A percentile compares a stretch with the other conserved stretches of the same genome.
These are phyloP conservation scores for Thalpophila matura DNA, from an alignment of 2,888 invertebrate species.

Conservation along the genomic window DNA sequence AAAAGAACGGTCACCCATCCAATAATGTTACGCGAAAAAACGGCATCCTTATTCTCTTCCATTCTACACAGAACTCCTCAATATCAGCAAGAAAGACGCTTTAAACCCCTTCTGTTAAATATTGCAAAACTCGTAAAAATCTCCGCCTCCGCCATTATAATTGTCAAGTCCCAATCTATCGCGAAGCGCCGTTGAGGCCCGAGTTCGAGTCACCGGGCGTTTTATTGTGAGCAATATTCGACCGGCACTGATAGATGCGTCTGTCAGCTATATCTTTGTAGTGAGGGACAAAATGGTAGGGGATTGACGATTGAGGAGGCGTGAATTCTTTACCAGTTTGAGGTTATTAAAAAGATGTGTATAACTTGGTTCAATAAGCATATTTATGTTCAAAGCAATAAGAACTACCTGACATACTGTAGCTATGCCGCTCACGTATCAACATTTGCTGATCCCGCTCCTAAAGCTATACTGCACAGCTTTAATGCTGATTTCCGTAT, in stretches of 20 bases:
- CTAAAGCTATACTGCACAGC: too few species aligned
- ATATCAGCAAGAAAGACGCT: conserved; percentile 10
- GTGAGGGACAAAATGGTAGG: neutral
- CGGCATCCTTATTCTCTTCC: too few species aligned
- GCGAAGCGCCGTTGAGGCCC: conserved; percentile 24
- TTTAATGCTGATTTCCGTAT: too few species aligned
- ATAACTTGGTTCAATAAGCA: too few species aligned
- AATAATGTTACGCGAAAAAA: too few species aligned
- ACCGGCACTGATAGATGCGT: conserved; percentile 10
- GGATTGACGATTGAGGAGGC: neutral
- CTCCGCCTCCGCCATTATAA: conserved; percentile 43
- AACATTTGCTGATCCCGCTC: too few species aligned
- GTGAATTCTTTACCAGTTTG: conserved; percentile 3
- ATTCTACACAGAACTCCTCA: neutral
- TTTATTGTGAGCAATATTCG: conserved; percentile 53
- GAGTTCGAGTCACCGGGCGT: conserved; percentile 38
- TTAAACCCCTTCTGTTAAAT: conserved; percentile 29
- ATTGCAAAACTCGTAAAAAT: conserved; percentile 40
- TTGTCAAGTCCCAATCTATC: conserved; percentile 57
- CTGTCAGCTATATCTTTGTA: conserved; percentile 9
- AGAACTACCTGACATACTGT: too few species aligned
- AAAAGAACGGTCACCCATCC: too few species aligned
- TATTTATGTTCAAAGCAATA: too few species aligned
- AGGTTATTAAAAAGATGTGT: too few species aligned
- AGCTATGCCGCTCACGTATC: too few species aligned